These are phyloP conservation scores for Syngnathus rostellatus DNA, from an alignment of 2,797 vertebrate species.

Conservation along the genomic window DNA sequence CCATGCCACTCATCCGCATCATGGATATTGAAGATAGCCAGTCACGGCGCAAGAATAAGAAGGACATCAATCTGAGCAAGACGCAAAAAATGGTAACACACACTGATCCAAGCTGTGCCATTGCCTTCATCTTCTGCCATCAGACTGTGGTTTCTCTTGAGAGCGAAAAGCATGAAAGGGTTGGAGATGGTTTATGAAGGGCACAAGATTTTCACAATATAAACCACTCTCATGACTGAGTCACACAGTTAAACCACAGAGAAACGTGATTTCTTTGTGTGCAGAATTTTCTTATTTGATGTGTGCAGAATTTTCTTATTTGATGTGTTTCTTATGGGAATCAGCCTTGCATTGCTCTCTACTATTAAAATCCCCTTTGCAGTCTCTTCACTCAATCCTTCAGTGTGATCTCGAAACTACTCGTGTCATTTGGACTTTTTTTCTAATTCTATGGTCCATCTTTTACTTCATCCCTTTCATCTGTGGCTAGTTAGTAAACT, in stretches of 20 bases:
- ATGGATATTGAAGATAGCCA: slow-evolving; percentile 92
- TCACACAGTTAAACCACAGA: not conserved
- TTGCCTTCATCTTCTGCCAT: slow-evolving; percentile 25
- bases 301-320: not conserved
- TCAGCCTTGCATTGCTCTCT: not conserved
- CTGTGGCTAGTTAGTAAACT: not conserved
- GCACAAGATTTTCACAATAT: slow-evolving; percentile 6
- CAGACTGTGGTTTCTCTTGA: slow-evolving; percentile 17
- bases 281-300: not conserved
- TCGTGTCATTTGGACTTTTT: not conserved
- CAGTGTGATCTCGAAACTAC: slow-evolving; percentile 1
- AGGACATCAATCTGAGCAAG: slow-evolving; percentile 96
- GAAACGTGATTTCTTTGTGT: not conserved
- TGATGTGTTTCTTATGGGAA: too few relatives aligned
- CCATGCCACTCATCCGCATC: slow-evolving; percentile 93
- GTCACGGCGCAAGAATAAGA: slow-evolving; percentile 80
- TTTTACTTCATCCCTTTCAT: not conserved
- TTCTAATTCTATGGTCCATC: not conserved
- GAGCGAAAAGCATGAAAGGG: slow-evolving; percentile 32
- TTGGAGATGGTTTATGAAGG: slow-evolving; percentile 20
- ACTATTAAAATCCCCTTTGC: not conserved
- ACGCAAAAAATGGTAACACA: slow-evolving; percentile 89
- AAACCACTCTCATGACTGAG: slow-evolving; percentile 10
- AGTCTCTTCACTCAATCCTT: slow-evolving; percentile 4
- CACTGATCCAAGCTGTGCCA: slow-evolving; percentile 4